These are phyloP conservation scores for Hydropotes inermis DNA, from an alignment of 2,113 vertebrate genomes.

Conservation along the genomic window DNA sequence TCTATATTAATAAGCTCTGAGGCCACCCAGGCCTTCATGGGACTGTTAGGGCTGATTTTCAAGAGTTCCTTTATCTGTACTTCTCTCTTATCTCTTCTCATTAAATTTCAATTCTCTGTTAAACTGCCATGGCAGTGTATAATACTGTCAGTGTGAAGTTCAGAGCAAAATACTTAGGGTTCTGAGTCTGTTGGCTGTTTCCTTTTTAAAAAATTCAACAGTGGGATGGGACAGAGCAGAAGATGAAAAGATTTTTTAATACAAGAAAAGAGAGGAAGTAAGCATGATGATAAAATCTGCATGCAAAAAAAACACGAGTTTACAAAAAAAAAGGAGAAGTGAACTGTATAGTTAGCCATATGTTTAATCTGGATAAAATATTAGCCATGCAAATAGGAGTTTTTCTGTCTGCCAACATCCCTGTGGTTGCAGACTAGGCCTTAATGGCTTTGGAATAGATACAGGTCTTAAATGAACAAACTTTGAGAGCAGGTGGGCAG, in stretches of 20 bases:
- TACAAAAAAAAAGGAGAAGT: background rate
- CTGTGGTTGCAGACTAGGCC: background rate
- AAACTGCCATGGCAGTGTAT: background rate
- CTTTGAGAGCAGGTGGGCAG: background rate
- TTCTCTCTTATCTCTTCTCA: slow-evolving; percentile 48
- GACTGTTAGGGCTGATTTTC: slow-evolving; percentile 43
- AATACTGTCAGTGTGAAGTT: slow-evolving; percentile 27
- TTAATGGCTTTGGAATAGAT: background rate
- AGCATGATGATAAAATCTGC: slow-evolving; percentile 2
- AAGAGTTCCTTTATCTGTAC: slow-evolving; percentile 35
- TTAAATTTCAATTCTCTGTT: slow-evolving; percentile 42
- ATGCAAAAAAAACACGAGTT: background rate
- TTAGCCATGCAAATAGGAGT: background rate
- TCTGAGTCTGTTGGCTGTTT: background rate
- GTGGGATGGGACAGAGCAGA: background rate
- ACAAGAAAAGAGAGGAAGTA: slow-evolving; percentile 31
- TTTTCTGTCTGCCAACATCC: background rate
- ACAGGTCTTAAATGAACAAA: background rate
- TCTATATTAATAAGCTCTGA: slow-evolving; percentile 39
- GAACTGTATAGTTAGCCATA: background rate
- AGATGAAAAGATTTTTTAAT: slow-evolving; percentile 38
- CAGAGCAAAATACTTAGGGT: slow-evolving; percentile 5
- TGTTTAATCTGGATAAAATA: background rate
- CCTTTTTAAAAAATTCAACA: background rate
- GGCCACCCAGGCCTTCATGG: background rate